Percentiles rank a stretch among this genome's conserved stretches.
Evolutionary conservation across 2,797 vertebrate species (phyloP).

Genomic region (Diglossa cyanea): DNA sequence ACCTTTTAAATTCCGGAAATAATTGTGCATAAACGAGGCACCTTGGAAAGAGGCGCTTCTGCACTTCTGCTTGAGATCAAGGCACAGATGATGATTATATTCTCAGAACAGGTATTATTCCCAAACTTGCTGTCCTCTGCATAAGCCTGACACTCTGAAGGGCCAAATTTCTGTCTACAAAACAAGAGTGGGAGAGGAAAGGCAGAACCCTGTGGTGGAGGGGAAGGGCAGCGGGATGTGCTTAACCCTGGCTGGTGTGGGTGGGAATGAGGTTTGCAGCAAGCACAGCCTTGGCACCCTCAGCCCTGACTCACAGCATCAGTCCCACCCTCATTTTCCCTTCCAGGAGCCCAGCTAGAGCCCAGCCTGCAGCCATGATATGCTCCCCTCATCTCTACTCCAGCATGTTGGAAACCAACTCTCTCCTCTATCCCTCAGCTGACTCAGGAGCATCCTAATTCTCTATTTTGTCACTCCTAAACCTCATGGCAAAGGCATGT

Average conservation of each 20-base stretch:
- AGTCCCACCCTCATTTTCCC: background rate
- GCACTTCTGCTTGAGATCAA: background rate
- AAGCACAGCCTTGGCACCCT: background rate
- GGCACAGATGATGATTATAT: background rate
- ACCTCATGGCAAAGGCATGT: rapidly evolving
- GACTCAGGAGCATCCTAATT: background rate
- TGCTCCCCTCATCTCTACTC: background rate
- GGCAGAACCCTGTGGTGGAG: background rate
- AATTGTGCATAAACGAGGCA: background rate
- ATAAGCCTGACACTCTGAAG: background rate
- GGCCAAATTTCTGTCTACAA: background rate
- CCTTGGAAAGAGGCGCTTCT: background rate
- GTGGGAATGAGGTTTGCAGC: background rate
- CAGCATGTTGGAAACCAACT: background rate
- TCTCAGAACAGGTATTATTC: background rate
- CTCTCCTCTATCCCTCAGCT: background rate
- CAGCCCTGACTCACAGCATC: background rate
- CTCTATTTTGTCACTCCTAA: background rate
- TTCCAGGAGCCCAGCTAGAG: background rate
- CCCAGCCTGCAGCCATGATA: rapidly evolving
- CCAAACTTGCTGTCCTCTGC: background rate
- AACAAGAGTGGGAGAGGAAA: background rate
- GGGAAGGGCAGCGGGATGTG: background rate
- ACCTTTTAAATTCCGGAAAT: background rate
- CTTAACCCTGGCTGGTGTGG: background rate